Evolutionary conservation across 1,140 invertebrate species (phyloP), one percentile per base, ranked within the genome.

Genomic region (Drosophila takahashii): DNA sequence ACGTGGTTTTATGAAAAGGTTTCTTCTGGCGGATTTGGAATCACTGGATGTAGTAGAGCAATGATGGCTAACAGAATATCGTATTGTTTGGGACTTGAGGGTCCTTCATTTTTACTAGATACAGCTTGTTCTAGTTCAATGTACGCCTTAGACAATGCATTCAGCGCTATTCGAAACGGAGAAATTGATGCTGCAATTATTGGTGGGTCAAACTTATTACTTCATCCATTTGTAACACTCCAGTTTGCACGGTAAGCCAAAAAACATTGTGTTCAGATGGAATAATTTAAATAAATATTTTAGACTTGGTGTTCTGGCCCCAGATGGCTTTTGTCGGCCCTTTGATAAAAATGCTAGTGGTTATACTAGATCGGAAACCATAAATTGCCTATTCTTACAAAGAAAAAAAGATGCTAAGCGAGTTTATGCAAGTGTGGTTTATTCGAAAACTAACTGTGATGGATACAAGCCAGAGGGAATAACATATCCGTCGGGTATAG

Each of bases 21-120:
- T 13, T 93, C 94, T 29, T 93, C 92, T 6, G 92, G 93, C 22
- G 94, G 93, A n/a, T 94, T 94, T 77, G 94, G 93, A 64, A 93
- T 98, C 75, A 96, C 95, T 15, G 97, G 97, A 34, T 98, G 97
- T 92, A 96, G 95, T 76, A 94, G 97, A 60, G 96, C 97, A 8
- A 98, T 99, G 97, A 94, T 99, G 91, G 96, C 97, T 1, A 98
- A 98, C 90, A 94, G 98, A 54, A 94, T 99, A 32, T 98, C 97
- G 0, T 96, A 96, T 65, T 95, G 93, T 91, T 79, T 96, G 9
- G 95, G 95, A 51, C 83, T 95, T 0, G 94, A 94, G 64, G 96
- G 96, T 32, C 97, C 97, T 0, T 98, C 97, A 51, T 96, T 96
- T 91, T 93, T 96, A 6, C 93, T 98, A 1, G 98, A 99, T 86